Evolutionary conservation across 2,797 vertebrate genomes (phyloP), one percentile per base, ranked within the genome.

Genomic region (Lepilemur ruficaudatus): DNA sequence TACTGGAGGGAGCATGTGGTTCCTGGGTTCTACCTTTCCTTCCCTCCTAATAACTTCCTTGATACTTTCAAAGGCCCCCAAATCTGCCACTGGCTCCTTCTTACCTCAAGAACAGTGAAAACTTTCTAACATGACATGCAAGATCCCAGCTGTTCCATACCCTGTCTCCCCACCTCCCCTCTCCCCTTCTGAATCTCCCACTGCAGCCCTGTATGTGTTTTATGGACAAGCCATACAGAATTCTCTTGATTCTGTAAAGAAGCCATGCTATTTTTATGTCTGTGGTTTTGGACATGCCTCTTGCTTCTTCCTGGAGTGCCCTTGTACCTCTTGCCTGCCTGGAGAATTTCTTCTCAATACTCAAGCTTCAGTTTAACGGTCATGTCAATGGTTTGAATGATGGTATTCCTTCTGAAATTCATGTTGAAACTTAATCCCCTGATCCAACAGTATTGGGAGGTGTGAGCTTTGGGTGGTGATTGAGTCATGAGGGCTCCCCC

Each of bases 21-120:
- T 78, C 11, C 43, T 73, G 15, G 18, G 5, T 50, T 50, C 69
- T 43, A 6, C 6, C 6, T 61, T 89, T 79, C 1, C 13, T 41
- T 79, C 89, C 5, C 25, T 91, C 25, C 25, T 79, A 57, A n/a
- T 61, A 95, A 50, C 57, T 87, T 63, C 15, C 30, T 41, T 12
- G 30, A 46, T 8, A 25, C 20, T 87, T 92, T 20, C 0, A 38
- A 83, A 32, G 43, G 43, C 20, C 0, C 25, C 4, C 5, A 1
- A 28, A 48, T 72, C 80, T 46, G 22, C 55, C 43, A 7, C 12
- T 65, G 30, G 35, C 25, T 91, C 4, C 30, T 30, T 9, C 25
- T 72, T 35, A 48, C 35, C 52, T 76, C 17, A 48, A 81, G 14
- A 96, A 63, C 14, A 11, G 30, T 41, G 28, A 41, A 91, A 86